Conservation (phyloP, 2,888 invertebrate species). For the Ypsolopha scabrella region DNA sequence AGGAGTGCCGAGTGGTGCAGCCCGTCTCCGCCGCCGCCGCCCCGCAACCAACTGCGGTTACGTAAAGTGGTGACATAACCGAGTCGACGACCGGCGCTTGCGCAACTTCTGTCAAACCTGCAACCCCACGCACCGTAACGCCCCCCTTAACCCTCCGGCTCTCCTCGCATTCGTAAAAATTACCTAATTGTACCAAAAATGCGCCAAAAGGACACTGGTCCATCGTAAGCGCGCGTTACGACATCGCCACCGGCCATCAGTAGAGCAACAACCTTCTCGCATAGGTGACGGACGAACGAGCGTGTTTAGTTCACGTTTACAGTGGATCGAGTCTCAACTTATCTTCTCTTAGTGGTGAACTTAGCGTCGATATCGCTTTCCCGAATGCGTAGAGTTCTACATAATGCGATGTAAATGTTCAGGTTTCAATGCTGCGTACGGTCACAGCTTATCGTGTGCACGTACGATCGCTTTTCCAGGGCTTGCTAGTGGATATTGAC, state of each 20-base stretch:
- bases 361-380: not conserved
- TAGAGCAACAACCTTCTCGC: constrained; percentile 47
- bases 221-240: constrained; percentile 42
- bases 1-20: constrained; percentile 36
- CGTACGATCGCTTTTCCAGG: not conserved
- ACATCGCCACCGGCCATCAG: constrained; percentile 44
- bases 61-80: constrained; percentile 68
- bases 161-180: constrained; percentile 26
- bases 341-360: not conserved
- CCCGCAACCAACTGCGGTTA: constrained; percentile 63
- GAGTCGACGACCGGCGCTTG: constrained; percentile 67
- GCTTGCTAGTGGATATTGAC: too few relatives aligned
- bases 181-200: constrained; percentile 64
- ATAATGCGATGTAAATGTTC: too few relatives aligned
- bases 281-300: constrained; percentile 27
- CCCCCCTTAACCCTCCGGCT: constrained; percentile 36
- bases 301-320: not conserved
- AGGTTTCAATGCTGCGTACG: too few relatives aligned
- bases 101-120: constrained; percentile 58
- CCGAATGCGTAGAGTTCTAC: too few relatives aligned
- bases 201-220: constrained; percentile 59
- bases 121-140: constrained; percentile 56
- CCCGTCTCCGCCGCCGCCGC: constrained; percentile 26
- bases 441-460: too few relatives aligned
- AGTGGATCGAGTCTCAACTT: not conserved